These are phyloP conservation scores for Aix galericulata DNA, from an alignment of 2,113 vertebrate genomes.

Conservation along the genomic window DNA sequence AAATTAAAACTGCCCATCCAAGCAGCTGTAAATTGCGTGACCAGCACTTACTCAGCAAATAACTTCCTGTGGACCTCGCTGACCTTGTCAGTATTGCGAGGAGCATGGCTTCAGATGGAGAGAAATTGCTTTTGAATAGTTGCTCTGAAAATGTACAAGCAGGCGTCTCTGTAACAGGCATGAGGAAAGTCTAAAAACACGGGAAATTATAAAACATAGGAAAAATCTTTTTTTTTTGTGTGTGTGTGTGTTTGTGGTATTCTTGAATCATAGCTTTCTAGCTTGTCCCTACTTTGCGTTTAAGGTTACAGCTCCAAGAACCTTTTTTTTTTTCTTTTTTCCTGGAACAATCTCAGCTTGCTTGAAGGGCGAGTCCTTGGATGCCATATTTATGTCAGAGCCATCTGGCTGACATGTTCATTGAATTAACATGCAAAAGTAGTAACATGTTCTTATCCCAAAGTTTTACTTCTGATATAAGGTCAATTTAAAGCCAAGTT, in stretches of 20 bases:
- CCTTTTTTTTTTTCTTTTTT: not conserved
- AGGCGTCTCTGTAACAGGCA: not conserved
- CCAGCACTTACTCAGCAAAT: conserved; percentile 53
- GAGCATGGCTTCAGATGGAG: not conserved
- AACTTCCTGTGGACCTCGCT: conserved; percentile 25
- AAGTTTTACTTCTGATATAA: not conserved
- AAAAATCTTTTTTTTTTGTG: not conserved
- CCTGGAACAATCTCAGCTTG: not conserved
- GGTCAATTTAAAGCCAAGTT: not conserved
- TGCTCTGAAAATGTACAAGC: not conserved
- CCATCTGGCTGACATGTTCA: not conserved
- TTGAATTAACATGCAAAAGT: not conserved
- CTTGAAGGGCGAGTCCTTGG: not conserved
- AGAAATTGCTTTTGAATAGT: conserved; percentile 13
- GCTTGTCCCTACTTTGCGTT: not conserved
- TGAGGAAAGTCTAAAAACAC: not conserved
- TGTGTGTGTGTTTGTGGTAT: not conserved
- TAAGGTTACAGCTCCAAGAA: not conserved
- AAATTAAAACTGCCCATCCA: conserved; percentile 37
- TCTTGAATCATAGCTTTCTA: not conserved
- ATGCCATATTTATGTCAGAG: not conserved
- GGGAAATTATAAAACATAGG: not conserved
- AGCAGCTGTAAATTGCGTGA: conserved; percentile 32
- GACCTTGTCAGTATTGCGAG: conserved; percentile 44
- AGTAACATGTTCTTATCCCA: not conserved